Evolutionary conservation across 1,140 invertebrate genomes (phyloP).

Genomic region (Lordiphosa mommai): DNA sequence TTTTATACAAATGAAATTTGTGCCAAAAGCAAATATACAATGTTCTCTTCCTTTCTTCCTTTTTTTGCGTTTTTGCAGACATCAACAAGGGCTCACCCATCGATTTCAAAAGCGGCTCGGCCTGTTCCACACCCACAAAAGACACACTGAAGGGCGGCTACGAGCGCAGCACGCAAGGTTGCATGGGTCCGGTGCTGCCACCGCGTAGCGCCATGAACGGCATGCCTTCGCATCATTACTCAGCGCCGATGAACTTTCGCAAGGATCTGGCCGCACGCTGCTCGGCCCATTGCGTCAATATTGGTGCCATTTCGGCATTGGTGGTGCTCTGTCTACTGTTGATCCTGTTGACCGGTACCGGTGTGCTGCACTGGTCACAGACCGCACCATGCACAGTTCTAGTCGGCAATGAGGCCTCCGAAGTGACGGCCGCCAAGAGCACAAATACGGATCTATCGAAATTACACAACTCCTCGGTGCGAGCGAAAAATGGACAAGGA

Average conservation of each 20-base stretch:
- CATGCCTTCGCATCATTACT: slow-evolving; percentile 76
- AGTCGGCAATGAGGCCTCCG: slow-evolving; percentile 83
- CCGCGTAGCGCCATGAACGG: slow-evolving; percentile 86
- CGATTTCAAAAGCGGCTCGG: slow-evolving; percentile 87
- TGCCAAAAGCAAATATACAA: slow-evolving; percentile 74
- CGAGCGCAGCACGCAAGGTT: slow-evolving; percentile 81
- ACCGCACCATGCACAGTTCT: slow-evolving; percentile 90
- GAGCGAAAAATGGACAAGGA: slow-evolving; percentile 82
- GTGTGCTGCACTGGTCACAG: slow-evolving; percentile 90
- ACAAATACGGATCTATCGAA: slow-evolving; percentile 78
- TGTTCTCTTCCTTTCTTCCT: slow-evolving; percentile 7
- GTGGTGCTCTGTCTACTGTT: slow-evolving; percentile 89
- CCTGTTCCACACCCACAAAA: slow-evolving; percentile 79
- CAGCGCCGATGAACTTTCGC: slow-evolving; percentile 86
- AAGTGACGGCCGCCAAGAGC: slow-evolving; percentile 78
- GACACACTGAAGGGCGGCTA: slow-evolving; percentile 84
- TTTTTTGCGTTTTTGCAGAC: slow-evolving; percentile 82
- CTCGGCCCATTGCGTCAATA: slow-evolving; percentile 94
- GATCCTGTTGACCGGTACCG: slow-evolving; percentile 92
- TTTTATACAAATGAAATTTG: slow-evolving; percentile 79
- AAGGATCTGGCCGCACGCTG: slow-evolving; percentile 92
- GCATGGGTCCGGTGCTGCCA: slow-evolving; percentile 85
- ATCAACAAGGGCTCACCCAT: slow-evolving; percentile 92
- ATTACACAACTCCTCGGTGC: slow-evolving; percentile 81
- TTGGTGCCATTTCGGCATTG: slow-evolving; percentile 90